phyloP scores from a whole-genome alignment of 2,888 invertebrate genomes.

The Agapetus fuscipes region DNA sequence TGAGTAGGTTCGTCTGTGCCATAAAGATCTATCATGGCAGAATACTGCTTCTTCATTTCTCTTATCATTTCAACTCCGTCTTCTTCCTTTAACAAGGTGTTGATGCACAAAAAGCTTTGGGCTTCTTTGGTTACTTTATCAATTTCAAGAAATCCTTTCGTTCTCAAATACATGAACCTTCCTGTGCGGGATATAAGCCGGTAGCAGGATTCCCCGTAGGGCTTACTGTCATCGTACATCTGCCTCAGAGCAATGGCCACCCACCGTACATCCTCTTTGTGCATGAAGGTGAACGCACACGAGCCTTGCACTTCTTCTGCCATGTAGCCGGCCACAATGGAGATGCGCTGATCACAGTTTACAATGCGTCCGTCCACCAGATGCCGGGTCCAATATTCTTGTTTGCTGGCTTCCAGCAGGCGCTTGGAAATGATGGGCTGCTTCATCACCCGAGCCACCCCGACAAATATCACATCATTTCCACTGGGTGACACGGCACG shows the following conservation, averaged over 20 bases:
- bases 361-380: constrained; percentile 81
- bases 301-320: constrained; percentile 80
- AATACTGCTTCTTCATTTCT: constrained; percentile 73
- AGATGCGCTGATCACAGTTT: constrained; percentile 85
- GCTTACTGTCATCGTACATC: constrained; percentile 80
- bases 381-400: constrained; percentile 86
- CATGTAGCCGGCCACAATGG: constrained; percentile 81
- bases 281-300: constrained; percentile 85
- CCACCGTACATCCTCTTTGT: constrained; percentile 81
- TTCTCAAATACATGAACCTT: constrained; percentile 76
- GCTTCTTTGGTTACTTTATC: constrained; percentile 66
- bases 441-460: constrained; percentile 64
- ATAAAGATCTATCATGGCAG: constrained; percentile 53
- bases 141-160: constrained; percentile 75
- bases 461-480: constrained; percentile 59
- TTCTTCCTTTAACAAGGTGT: constrained; percentile 66
- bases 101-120: constrained; percentile 80
- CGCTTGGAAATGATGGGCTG: constrained; percentile 49
- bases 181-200: constrained; percentile 72
- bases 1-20: constrained; percentile 28
- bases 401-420: constrained; percentile 57
- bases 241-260: constrained; percentile 78
- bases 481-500: constrained; percentile 46
- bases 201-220: constrained; percentile 80
- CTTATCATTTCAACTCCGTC: constrained; percentile 62